A percentile compares a stretch with the other conserved stretches of the same genome.
phyloP scores from a whole-genome alignment of 2,888 invertebrate genomes.

The Heliconius aoede region DNA sequence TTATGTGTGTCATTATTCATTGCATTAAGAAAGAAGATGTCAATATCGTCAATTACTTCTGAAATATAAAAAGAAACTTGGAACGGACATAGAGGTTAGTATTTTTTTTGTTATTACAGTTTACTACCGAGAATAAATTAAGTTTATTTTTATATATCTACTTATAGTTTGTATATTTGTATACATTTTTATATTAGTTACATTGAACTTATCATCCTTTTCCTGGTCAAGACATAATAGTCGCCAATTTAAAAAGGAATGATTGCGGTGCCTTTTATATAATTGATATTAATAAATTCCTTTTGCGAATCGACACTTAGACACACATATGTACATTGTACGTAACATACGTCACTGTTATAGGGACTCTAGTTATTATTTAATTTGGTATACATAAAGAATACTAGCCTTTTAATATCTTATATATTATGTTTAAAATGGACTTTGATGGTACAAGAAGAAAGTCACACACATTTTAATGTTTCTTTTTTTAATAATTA shows the following conservation, averaged over 20 bases:
- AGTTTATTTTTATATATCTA: conserved; percentile 47
- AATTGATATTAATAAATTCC: conserved; percentile 21
- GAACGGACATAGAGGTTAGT: not conserved
- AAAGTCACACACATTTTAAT: too few species aligned
- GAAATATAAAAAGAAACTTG: not conserved
- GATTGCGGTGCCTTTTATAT: conserved; percentile 35
- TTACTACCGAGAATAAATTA: not conserved
- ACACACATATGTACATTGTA: not conserved
- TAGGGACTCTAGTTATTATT: not conserved
- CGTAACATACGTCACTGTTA: not conserved
- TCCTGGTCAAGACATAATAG: conserved; percentile 26
- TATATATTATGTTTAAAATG: too few species aligned
- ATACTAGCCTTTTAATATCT: not conserved
- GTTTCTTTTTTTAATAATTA: too few species aligned
- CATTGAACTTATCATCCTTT: conserved; percentile 22
- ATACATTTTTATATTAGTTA: conserved; percentile 45
- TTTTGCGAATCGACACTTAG: not conserved
- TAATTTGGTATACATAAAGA: not conserved
- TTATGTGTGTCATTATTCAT: too few species aligned
- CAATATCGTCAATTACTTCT: not conserved
- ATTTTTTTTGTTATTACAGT: not conserved
- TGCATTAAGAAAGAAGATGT: not conserved
- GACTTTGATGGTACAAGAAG: too few species aligned
- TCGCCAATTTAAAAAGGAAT: conserved; percentile 33
- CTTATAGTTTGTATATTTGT: conserved; percentile 54